Evolutionary conservation across 1,140 invertebrate species (phyloP).

Genomic region (Euborellia annulipes): DNA sequence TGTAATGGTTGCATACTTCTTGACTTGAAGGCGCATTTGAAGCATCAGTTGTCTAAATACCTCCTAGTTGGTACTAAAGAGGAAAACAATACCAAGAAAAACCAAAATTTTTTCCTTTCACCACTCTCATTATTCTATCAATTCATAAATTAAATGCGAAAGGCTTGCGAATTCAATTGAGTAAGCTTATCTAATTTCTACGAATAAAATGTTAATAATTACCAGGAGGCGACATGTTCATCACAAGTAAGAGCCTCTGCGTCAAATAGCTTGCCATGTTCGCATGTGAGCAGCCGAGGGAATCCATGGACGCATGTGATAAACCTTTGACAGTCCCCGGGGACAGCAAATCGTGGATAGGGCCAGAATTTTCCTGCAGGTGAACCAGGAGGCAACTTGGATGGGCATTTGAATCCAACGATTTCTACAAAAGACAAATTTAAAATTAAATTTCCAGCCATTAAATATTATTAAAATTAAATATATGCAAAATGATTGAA

Average conservation of each 20-base stretch:
- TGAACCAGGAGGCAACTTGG: slow-evolving; percentile 58
- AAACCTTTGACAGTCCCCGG: slow-evolving; percentile 63
- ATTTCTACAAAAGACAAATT: slow-evolving; percentile 25
- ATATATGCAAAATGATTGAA: not conserved
- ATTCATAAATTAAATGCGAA: no score
- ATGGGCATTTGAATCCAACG: slow-evolving; percentile 42
- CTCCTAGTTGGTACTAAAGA: no score
- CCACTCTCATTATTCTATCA: no score
- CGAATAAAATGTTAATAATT: slow-evolving; percentile 8
- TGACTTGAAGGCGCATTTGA: no score
- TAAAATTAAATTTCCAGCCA: no score
- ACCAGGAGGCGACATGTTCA: slow-evolving; percentile 53
- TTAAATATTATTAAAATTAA: not conserved
- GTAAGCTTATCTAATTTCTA: no score
- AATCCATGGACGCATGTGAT: slow-evolving; percentile 78
- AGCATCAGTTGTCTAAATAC: no score
- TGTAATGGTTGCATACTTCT: no score
- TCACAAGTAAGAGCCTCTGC: slow-evolving; percentile 66
- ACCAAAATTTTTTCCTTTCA: no score
- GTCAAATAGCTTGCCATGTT: slow-evolving; percentile 71
- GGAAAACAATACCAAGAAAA: no score
- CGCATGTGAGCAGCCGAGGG: slow-evolving; percentile 71
- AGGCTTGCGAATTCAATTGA: no score
- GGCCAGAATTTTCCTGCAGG: slow-evolving; percentile 76
- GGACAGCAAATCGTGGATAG: slow-evolving; percentile 70